phyloP scores from a whole-genome alignment of 1,140 invertebrate genomes.

The Conus betulinus region DNA sequence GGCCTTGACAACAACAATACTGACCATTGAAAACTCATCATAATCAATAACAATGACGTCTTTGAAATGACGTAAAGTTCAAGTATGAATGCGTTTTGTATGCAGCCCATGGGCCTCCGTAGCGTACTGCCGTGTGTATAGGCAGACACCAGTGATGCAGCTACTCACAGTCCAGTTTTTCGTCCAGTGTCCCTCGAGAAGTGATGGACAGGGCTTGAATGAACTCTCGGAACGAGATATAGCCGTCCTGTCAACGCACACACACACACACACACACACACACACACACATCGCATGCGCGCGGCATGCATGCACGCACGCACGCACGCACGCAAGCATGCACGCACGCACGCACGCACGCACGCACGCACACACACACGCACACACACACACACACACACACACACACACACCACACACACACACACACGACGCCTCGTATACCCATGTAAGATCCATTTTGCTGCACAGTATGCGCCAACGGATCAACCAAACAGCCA shows the following conservation, averaged over 20 bases:
- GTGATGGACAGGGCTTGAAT: conserved; percentile 73
- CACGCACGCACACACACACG: neutral
- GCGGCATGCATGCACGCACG: neutral
- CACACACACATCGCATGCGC: too few species aligned
- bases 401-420: neutral
- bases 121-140: too few species aligned
- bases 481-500: too few species aligned
- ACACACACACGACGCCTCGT: neutral
- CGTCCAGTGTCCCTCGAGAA: conserved; percentile 87
- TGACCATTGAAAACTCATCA: too few species aligned
- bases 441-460: neutral
- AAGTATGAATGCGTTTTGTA: too few species aligned
- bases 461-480: too few species aligned
- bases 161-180: conserved; percentile 83
- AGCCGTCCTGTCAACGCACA: conserved; percentile 62
- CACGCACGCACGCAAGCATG: neutral
- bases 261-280: conserved; percentile 4
- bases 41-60: too few species aligned
- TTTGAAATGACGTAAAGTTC: too few species aligned
- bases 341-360: neutral
- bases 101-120: too few species aligned
- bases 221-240: conserved; percentile 73
- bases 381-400: conserved; percentile 11
- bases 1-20: too few species aligned
- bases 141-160: too few species aligned